phyloP scores from a whole-genome alignment of 2,888 invertebrate species.

The Deilephila porcellus region DNA sequence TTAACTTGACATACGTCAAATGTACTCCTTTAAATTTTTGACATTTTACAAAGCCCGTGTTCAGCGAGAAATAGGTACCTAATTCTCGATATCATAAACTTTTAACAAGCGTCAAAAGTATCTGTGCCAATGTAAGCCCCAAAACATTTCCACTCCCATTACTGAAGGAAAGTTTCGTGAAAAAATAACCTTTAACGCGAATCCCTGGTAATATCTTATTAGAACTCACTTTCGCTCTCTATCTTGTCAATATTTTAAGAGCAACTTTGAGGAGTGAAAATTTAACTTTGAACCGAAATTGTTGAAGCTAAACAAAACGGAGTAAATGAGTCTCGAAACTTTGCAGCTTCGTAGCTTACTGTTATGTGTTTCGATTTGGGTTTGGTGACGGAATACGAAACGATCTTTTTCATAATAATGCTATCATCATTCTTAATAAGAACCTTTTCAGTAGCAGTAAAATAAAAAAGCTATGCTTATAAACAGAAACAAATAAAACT shows the following conservation, averaged over 20 bases:
- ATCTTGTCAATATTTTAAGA: conserved; percentile 52
- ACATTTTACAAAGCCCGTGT: background rate
- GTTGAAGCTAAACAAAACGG: conserved; percentile 51
- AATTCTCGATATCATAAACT: conserved; percentile 28
- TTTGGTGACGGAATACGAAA: conserved; percentile 7
- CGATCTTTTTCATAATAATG: background rate
- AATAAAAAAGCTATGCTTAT: too few species aligned
- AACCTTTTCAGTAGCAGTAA: background rate
- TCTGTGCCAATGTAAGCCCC: conserved; percentile 32
- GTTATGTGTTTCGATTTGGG: conserved; percentile 14
- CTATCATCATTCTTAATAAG: background rate
- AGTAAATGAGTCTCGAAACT: conserved; percentile 48
- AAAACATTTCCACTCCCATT: conserved; percentile 43
- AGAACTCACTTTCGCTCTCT: conserved; percentile 49
- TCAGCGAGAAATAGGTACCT: background rate
- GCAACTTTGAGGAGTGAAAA: conserved; percentile 48
- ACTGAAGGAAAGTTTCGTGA: conserved; percentile 37
- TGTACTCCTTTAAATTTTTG: background rate
- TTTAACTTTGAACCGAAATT: conserved; percentile 51
- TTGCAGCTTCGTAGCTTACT: conserved; percentile 47
- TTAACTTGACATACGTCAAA: background rate
- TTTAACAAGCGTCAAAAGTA: conserved; percentile 35
- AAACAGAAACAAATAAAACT: too few species aligned
- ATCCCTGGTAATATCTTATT: conserved; percentile 41
- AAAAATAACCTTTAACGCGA: conserved; percentile 42